phyloP scores from a whole-genome alignment of 1,140 invertebrate species.

The Diprion similis region DNA sequence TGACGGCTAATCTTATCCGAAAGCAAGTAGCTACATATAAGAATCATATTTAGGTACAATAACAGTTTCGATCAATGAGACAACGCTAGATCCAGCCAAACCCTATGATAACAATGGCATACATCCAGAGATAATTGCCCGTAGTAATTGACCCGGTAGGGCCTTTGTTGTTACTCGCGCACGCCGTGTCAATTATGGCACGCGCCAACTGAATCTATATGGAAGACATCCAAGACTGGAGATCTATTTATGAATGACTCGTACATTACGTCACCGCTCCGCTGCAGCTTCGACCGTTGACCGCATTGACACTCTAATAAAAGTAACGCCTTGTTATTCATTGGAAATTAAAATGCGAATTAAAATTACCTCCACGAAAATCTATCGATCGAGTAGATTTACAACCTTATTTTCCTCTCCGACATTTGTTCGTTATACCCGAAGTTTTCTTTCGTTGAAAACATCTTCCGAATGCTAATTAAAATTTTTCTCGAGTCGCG shows the following conservation, averaged over 20 bases:
- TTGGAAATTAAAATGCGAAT: not conserved
- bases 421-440: no score
- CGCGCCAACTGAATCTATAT: slow-evolving; percentile 50
- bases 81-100: no score
- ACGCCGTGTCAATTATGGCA: slow-evolving; percentile 53
- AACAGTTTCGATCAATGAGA: no score
- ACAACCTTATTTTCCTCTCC: no score
- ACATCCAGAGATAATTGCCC: not conserved
- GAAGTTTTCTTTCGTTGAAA: no score
- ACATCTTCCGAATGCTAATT: no score
- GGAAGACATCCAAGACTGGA: slow-evolving; percentile 31
- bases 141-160: slow-evolving; percentile 50
- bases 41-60: no score
- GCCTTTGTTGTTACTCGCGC: slow-evolving; percentile 44
- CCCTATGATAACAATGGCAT: no score
- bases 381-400: not conserved
- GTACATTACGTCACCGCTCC: slow-evolving; percentile 45
- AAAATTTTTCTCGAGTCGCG: no score
- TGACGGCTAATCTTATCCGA: no score
- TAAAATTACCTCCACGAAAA: not conserved
- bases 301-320: slow-evolving; percentile 2
- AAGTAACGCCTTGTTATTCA: not conserved
- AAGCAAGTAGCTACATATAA: no score
- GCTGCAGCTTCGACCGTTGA: not conserved
- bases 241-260: slow-evolving; percentile 45